Evolutionary conservation across 2,113 vertebrate species (phyloP).

Genomic region (Eubucco bourcierii): DNA sequence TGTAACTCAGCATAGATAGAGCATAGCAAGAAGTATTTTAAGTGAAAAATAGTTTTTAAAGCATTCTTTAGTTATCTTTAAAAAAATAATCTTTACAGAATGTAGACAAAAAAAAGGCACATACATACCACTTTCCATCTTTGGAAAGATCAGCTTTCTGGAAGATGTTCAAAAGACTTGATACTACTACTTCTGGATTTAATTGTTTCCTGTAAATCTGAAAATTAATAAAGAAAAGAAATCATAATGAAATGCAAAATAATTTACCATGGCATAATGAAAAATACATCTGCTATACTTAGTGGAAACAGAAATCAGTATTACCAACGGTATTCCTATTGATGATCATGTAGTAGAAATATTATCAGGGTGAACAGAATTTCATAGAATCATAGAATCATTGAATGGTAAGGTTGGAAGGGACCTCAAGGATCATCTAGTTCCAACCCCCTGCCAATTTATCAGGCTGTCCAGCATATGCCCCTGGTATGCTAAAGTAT

Average conservation of each 20-base stretch:
- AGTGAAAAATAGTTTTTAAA: neutral
- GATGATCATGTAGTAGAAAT: neutral
- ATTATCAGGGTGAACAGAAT: neutral
- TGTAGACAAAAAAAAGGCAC: neutral
- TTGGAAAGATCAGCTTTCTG: slow-evolving; percentile 75
- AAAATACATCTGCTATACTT: neutral
- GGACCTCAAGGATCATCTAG: too few species aligned
- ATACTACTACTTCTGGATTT: slow-evolving; percentile 74
- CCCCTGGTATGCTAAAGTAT: neutral
- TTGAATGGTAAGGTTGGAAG: too few species aligned
- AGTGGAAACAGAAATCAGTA: neutral
- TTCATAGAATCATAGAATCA: too few species aligned
- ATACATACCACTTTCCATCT: slow-evolving; percentile 80
- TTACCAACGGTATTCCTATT: neutral
- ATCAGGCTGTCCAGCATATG: neutral
- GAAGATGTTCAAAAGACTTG: slow-evolving; percentile 82
- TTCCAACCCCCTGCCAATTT: too few species aligned
- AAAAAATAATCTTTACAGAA: neutral
- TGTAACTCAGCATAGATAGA: neutral
- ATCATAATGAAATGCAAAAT: neutral
- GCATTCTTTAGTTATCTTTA: neutral
- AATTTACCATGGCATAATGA: neutral
- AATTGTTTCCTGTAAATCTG: slow-evolving; percentile 77
- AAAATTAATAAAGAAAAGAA: neutral
- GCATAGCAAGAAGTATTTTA: neutral